Evolutionary conservation across 2,888 invertebrate genomes (phyloP), one percentile per base, ranked within the genome.

Genomic region (Drosophila nr. fundita): DNA sequence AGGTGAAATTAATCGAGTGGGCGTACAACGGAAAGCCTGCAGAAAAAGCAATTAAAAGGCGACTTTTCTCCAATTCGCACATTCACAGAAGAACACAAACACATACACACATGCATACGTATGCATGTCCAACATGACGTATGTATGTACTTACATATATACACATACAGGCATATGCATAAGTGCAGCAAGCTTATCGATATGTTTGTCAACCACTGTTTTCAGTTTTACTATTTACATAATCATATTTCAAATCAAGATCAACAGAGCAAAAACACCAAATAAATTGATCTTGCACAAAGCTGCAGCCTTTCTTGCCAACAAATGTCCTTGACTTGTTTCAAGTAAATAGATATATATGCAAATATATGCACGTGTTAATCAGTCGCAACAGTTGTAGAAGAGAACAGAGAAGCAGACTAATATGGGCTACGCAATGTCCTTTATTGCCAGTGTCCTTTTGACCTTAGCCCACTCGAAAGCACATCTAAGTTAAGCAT

Each of bases 381-480:
- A 34, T 38, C 21, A 32, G 45, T 29, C 10, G 53, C 71, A 62
- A 57, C 61, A 63, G 45, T 48, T 62, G 52, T n/a, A 32, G 34
- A 50, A 36, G 13, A 34, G 36, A 34, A 48, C 55, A 55, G 4
- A 42, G 13, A 34, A 42, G 10, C 61, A 34, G 36, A n/a, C 58
- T 50, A 36, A 38, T 27, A 32, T 11, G 8, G 11, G 36, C 8
- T 34, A 24, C 21, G 11, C 32, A 66, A 32, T 59, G 62, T 72
- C 80, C 80, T 74, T 63, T 36, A 69, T 58, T 21, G 42, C 42
- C 48, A 52, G n/a, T n/a, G 55, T 71, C 61, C 80, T 54, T 70
- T 68, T 78, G 73, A 87, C 84, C 82, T 80, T 84, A 82, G 76
- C 75, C 77, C 62, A 71, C 61, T 73, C 72, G n/a, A 62, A 59